Evolutionary conservation across 2,113 vertebrate genomes (phyloP).

Genomic region (Alaudala cheleensis): DNA sequence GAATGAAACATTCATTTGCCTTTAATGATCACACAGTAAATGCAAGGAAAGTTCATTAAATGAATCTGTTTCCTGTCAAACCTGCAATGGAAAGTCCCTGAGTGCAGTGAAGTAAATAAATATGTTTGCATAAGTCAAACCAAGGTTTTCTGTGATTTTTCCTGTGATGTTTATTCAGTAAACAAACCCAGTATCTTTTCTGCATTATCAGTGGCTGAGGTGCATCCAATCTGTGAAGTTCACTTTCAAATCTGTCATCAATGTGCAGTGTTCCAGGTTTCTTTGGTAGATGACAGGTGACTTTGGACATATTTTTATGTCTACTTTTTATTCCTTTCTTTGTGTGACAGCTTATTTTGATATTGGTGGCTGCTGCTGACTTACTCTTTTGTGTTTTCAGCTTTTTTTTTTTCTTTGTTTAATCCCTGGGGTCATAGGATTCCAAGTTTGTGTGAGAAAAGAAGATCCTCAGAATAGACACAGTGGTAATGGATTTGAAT

Average conservation of each 20-base stretch:
- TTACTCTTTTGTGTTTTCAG: background rate
- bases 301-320: background rate
- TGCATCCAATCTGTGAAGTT: background rate
- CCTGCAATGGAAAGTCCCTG: background rate
- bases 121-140: constrained; percentile 14
- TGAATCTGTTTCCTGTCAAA: background rate
- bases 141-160: constrained; percentile 54
- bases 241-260: background rate
- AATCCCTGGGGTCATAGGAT: background rate
- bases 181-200: constrained; percentile 14
- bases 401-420: background rate
- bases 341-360: background rate
- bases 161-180: constrained; percentile 46
- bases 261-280: background rate
- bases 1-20: background rate
- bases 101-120: background rate
- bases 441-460: background rate
- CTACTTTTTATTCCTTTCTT: background rate
- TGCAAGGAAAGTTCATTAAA: background rate
- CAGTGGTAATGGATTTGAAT: background rate
- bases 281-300: background rate
- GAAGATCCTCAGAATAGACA: background rate
- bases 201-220: constrained; percentile 17
- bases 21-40: background rate
- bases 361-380: background rate